phyloP scores from a whole-genome alignment of 2,113 vertebrate species.

The Chionis minor region DNA sequence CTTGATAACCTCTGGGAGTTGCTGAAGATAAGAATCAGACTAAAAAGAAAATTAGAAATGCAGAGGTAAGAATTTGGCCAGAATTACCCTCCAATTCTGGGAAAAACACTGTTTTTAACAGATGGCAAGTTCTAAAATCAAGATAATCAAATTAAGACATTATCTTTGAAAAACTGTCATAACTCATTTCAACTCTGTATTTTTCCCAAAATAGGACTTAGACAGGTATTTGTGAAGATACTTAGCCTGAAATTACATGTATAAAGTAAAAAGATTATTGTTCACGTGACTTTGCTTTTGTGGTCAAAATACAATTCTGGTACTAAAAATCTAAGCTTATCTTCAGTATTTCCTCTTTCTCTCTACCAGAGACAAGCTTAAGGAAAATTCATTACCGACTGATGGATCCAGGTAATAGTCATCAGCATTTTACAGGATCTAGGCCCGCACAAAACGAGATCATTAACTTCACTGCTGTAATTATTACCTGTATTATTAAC shows the following conservation, averaged over 20 bases:
- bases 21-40: neutral
- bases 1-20: neutral
- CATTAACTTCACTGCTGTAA: conserved; percentile 68
- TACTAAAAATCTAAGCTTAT: neutral
- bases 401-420: neutral
- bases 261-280: neutral
- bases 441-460: conserved; percentile 41
- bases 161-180: neutral
- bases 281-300: neutral
- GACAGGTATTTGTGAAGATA: neutral
- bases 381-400: conserved; percentile 10
- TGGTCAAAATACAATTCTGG: neutral
- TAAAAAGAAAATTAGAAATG: too few relatives aligned
- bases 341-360: neutral
- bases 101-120: neutral
- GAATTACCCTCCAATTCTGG: neutral
- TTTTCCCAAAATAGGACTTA: neutral
- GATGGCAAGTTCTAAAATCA: neutral
- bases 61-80: neutral
- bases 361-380: neutral
- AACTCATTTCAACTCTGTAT: rapidly evolving
- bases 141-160: neutral
- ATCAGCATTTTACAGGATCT: conserved; percentile 8
- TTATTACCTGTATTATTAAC: conserved; percentile 51
- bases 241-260: neutral